Percentiles rank a stretch among this genome's conserved stretches.
Conservation (phyloP, 2,888 invertebrate species). For the Tanypteryx hageni region DNA sequence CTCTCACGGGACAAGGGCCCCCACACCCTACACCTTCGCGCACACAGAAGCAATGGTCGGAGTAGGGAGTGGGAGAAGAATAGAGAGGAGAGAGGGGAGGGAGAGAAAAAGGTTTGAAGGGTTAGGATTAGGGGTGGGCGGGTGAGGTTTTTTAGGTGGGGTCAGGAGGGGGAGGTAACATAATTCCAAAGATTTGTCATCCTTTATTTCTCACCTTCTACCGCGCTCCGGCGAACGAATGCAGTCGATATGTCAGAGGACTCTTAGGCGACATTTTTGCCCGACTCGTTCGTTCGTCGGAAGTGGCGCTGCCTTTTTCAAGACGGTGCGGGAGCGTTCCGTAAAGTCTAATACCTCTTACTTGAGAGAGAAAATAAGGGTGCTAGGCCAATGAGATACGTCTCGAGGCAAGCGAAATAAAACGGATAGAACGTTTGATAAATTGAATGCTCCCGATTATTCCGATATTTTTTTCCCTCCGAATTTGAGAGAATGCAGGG, state of each 20-base stretch:
- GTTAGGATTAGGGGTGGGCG: slow-evolving; percentile 6
- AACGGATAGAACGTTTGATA: not conserved
- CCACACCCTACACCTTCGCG: not conserved
- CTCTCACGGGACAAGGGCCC: slow-evolving; percentile 45
- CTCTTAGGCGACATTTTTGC: not conserved
- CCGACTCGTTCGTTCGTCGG: not conserved
- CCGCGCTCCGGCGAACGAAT: not conserved
- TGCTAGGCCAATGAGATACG: not conserved
- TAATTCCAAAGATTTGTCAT: slow-evolving; percentile 59
- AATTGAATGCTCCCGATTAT: not conserved
- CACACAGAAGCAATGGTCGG: not conserved
- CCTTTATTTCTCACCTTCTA: slow-evolving; percentile 44
- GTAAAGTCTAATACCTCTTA: not conserved
- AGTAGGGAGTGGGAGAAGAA: not conserved
- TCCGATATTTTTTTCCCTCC: not conserved
- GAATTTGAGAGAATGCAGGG: not conserved
- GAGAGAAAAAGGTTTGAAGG: not conserved
- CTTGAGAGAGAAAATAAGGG: not conserved
- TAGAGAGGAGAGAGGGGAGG: not conserved
- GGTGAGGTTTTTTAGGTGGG: not conserved
- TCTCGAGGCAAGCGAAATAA: not conserved
- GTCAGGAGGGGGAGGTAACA: not conserved
- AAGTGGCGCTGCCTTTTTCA: not conserved
- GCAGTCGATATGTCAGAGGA: slow-evolving; percentile 55
- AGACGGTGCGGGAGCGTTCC: not conserved